Percentiles rank a stretch among this genome's conserved stretches.
Conservation (phyloP, 2,113 vertebrate genomes). For the Condylura cristata region DNA sequence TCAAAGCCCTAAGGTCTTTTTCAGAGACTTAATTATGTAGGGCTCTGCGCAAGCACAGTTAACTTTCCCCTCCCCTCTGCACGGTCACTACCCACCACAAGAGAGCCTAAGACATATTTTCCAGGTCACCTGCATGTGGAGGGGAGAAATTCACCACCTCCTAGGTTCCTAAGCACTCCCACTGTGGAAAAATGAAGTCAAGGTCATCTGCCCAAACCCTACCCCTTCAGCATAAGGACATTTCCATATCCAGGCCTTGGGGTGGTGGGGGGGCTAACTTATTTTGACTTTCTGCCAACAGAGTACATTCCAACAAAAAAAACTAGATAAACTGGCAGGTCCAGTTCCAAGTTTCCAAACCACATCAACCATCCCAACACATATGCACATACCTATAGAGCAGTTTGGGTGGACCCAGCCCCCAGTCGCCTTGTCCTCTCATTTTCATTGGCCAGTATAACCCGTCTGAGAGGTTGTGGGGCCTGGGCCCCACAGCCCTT, state of each 20-base stretch:
- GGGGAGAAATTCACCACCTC: neutral
- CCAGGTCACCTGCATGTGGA: neutral
- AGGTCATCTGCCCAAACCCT: constrained; percentile 31
- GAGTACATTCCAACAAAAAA: constrained; percentile 60
- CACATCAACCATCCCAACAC: neutral
- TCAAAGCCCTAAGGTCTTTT: neutral
- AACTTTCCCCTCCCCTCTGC: neutral
- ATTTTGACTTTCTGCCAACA: constrained; percentile 29
- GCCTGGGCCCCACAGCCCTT: neutral
- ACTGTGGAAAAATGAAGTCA: constrained; percentile 17
- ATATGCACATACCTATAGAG: neutral
- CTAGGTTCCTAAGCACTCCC: neutral
- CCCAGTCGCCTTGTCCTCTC: neutral
- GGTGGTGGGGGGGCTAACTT: neutral
- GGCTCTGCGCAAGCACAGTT: neutral
- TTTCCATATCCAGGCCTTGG: constrained; percentile 38
- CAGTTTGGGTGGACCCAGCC: neutral
- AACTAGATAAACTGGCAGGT: constrained; percentile 59
- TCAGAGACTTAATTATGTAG: neutral
- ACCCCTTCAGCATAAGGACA: neutral
- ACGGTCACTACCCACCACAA: neutral
- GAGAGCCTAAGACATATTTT: neutral
- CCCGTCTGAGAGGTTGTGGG: neutral
- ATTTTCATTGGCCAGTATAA: neutral
- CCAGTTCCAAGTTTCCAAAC: constrained; percentile 28